phyloP scores from a whole-genome alignment of 2,113 vertebrate species.

The Xiphias gladius region DNA sequence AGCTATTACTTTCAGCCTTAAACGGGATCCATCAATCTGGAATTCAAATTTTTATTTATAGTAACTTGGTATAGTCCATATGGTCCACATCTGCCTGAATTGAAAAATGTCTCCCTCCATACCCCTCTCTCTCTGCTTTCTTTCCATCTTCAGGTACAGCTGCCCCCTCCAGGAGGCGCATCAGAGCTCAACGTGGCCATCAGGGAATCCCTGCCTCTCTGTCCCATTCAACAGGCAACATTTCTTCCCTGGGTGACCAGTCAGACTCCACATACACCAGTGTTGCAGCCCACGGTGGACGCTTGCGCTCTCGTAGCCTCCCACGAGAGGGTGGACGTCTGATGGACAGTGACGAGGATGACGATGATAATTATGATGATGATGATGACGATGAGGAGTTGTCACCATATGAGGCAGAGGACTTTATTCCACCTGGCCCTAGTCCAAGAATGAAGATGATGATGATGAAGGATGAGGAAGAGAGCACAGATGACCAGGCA shows the following conservation, averaged over 20 bases:
- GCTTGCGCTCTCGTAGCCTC: conserved; percentile 94
- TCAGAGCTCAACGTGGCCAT: conserved; percentile 94
- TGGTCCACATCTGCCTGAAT: conserved; percentile 9
- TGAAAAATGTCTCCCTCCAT: conserved; percentile 29
- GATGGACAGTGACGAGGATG: conserved; percentile 88
- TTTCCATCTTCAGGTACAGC: conserved; percentile 74
- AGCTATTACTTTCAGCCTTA: conserved; percentile 26
- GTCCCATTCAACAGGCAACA: conserved; percentile 97
- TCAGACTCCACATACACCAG: conserved; percentile 89
- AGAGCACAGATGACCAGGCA: conserved; percentile 89
- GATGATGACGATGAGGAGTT: conserved; percentile 87
- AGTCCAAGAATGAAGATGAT: conserved; percentile 87
- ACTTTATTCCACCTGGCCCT: conserved; percentile 87
- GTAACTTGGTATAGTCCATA: background rate
- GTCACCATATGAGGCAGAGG: conserved; percentile 89
- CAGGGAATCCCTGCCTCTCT: conserved; percentile 93
- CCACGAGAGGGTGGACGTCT: conserved; percentile 92
- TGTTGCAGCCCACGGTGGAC: conserved; percentile 83
- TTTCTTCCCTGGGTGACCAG: conserved; percentile 92
- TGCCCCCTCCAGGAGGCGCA: conserved; percentile 95
- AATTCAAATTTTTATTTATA: conserved; percentile 18
- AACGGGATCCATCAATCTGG: conserved; percentile 13
- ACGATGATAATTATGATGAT: conserved; percentile 84
- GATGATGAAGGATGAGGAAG: conserved; percentile 89
- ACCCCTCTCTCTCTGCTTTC: conserved; percentile 18